Evolutionary conservation across 2,888 invertebrate genomes (phyloP).

Genomic region (Lamproptera curius): DNA sequence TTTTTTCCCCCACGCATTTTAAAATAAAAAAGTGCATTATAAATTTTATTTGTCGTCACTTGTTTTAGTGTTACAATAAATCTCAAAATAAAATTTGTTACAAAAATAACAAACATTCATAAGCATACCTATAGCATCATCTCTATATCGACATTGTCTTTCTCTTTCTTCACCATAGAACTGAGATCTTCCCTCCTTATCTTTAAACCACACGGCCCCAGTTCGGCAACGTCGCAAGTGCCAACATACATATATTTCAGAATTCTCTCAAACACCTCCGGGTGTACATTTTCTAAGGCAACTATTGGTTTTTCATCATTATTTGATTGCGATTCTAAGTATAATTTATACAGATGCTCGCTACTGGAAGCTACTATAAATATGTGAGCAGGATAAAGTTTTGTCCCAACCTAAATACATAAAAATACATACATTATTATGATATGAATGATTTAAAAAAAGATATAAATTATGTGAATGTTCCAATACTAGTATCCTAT

Average conservation of each 20-base stretch:
- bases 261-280: conserved; percentile 85
- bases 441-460: too few relatives aligned
- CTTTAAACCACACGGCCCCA: conserved; percentile 70
- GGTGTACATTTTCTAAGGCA: conserved; percentile 72
- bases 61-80: too few relatives aligned
- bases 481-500: too few relatives aligned
- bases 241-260: conserved; percentile 83
- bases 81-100: too few relatives aligned
- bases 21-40: too few relatives aligned
- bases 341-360: conserved; percentile 78
- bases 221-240: conserved; percentile 78
- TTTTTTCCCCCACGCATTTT: too few relatives aligned
- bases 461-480: too few relatives aligned
- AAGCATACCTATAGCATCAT: conserved; percentile 47
- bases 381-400: conserved; percentile 83
- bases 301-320: conserved; percentile 57
- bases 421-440: too few relatives aligned
- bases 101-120: conserved; percentile 1
- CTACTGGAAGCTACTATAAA: conserved; percentile 83
- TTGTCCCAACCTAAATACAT: conserved; percentile 78
- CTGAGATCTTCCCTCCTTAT: conserved; percentile 62
- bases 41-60: too few relatives aligned
- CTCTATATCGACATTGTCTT: conserved; percentile 42
- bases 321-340: conserved; percentile 49
- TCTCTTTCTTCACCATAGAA: conserved; percentile 45